Percentiles rank a stretch among this genome's conserved stretches.
These are phyloP conservation scores for Macrophya annulata DNA, from an alignment of 2,888 invertebrate genomes.

Conservation along the genomic window DNA sequence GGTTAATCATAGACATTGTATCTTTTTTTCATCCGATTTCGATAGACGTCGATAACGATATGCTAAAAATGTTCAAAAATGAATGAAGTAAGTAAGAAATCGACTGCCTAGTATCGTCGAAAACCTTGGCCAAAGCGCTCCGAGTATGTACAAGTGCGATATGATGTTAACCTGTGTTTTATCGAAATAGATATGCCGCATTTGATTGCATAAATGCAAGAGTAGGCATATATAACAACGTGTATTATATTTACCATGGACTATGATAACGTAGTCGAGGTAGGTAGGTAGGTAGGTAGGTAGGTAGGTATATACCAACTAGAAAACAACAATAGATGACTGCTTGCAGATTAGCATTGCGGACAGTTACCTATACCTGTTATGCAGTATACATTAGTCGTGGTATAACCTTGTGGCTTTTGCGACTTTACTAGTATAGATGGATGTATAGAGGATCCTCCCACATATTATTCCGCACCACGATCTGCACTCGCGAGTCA, in stretches of 20 bases:
- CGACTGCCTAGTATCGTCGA: not conserved
- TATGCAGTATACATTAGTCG: not conserved
- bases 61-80: not conserved
- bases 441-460: not conserved
- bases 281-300: not conserved
- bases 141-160: not conserved
- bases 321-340: slow-evolving; percentile 22
- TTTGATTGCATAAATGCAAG: slow-evolving; percentile 27
- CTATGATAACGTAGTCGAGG: not conserved
- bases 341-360: slow-evolving; percentile 35
- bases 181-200: slow-evolving; percentile 1
- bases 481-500: not conserved
- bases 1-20: too few relatives aligned
- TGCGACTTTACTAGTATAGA: not conserved
- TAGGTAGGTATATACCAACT: not conserved
- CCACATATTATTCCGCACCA: not conserved
- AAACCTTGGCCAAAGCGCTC: not conserved
- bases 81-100: not conserved
- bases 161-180: not conserved
- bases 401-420: not conserved
- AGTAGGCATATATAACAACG: not conserved
- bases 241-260: not conserved
- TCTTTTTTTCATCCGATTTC: not conserved
- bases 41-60: not conserved
- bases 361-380: not conserved